Conservation (phyloP, 2,797 vertebrate species). For the Garrulus glandarius region DNA sequence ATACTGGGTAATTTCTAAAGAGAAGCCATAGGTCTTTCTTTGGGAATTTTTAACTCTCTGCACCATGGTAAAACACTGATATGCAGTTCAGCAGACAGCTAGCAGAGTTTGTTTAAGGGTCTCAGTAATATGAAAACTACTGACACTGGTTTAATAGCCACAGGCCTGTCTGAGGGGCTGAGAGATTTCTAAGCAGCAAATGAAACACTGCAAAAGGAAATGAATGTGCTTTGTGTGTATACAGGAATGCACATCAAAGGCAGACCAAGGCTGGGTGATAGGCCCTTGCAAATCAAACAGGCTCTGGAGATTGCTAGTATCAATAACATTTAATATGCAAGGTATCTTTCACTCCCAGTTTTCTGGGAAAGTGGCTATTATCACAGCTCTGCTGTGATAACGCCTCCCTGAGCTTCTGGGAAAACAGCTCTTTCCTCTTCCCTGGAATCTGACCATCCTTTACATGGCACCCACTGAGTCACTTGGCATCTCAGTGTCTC, state of each 20-base stretch:
- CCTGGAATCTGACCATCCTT: not conserved
- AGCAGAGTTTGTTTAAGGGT: slow-evolving; percentile 9
- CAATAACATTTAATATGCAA: not conserved
- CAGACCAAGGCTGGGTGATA: not conserved
- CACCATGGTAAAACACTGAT: not conserved
- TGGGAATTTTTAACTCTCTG: not conserved
- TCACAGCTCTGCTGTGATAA: not conserved
- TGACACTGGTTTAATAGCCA: not conserved
- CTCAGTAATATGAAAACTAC: not conserved
- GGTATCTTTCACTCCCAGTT: not conserved
- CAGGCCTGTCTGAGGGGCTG: not conserved
- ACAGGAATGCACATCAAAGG: slow-evolving; percentile 34
- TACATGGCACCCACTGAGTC: not conserved
- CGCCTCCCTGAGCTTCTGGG: fast-evolving
- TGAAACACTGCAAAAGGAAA: slow-evolving; percentile 38
- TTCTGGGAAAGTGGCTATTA: not conserved
- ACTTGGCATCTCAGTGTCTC: not conserved
- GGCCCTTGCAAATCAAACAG: not conserved
- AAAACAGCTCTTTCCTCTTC: not conserved
- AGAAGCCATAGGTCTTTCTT: not conserved
- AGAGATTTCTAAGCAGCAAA: slow-evolving; percentile 3
- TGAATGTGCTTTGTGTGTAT: not conserved
- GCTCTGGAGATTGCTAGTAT: slow-evolving; percentile 9
- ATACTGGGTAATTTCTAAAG: not conserved
- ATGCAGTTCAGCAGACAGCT: not conserved